Evolutionary conservation across 1,140 invertebrate species (phyloP), one percentile per base, ranked within the genome.

Genomic region (Diorhabda elongata): DNA sequence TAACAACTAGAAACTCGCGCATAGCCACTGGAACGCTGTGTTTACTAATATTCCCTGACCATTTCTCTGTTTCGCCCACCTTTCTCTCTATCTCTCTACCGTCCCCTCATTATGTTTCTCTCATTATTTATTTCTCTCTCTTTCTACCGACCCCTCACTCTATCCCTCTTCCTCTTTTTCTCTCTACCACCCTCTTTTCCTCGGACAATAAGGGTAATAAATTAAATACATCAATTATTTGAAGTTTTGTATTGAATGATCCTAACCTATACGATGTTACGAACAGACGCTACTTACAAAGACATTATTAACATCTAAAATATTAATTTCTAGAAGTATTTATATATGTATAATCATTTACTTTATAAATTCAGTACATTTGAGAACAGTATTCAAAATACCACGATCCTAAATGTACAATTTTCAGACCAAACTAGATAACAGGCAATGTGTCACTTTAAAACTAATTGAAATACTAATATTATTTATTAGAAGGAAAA

Each of bases 221-320:
- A 69, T 64, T 58, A 69, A 66, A 67, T 11, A 67, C 58, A 4
- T 47, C 4, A 5, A 44, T 58, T 66, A 71, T 69, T 70, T 66
- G 67, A 76, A 56, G 47, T 79, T 78, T 79, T 81, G 77, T 81
- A 80, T 81, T 81, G 78, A 81, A 81, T 81, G 73, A 77, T 78
- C 74, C 74, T 78, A 78, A 73, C 75, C 76, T 79, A 80, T 74
- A 81, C 78, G 78, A 73, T 81, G 76, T 79, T 81, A 81, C 80
- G 80, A 80, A 81, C 78, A 80, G 74, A 79, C 78, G 78, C 80
- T 81, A 81, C 79, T 81, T 81, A 81, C 80, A 81, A 81, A 79
- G 78, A 80, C 78, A 73, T 78, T 80, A 80, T 81, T 80, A 80
- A 80, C 80, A 80, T 75, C 78, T 80, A 80, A 76, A 73, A 80